A percentile compares a stretch with the other conserved stretches of the same genome.
phyloP scores from a whole-genome alignment of 2,797 vertebrate species.

The Geotrypetes seraphini region DNA sequence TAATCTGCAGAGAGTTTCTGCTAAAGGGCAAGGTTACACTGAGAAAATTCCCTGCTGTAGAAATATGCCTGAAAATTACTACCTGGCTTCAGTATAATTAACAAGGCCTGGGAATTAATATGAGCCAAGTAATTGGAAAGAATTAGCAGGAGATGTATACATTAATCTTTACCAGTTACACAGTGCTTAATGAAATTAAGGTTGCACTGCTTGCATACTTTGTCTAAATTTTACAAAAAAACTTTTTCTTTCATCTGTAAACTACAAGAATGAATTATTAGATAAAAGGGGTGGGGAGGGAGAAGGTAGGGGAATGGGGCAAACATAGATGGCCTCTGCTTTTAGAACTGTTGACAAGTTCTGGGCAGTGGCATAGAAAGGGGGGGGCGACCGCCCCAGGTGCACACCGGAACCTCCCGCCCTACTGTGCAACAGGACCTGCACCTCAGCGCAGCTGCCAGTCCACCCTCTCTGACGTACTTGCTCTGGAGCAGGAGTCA shows the following conservation, averaged over 20 bases:
- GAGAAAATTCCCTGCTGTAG: constrained; percentile 63
- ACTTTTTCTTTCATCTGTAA: constrained; percentile 33
- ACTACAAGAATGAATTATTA: constrained; percentile 8
- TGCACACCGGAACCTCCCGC: too few relatives aligned
- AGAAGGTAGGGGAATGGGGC: too few relatives aligned
- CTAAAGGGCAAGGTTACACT: constrained; percentile 56
- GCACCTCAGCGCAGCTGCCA: too few relatives aligned
- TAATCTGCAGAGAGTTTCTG: constrained; percentile 60
- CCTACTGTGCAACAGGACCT: too few relatives aligned
- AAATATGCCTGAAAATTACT: constrained; percentile 63
- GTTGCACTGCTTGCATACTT: constrained; percentile 31
- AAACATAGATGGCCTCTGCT: too few relatives aligned
- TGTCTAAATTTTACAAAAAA: constrained; percentile 31
- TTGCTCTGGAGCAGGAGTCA: too few relatives aligned
- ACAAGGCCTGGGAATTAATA: constrained; percentile 75
- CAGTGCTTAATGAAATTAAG: constrained; percentile 75
- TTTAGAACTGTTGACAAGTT: too few relatives aligned
- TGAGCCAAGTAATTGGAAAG: constrained; percentile 75
- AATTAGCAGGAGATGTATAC: constrained; percentile 72
- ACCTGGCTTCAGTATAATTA: constrained; percentile 72
- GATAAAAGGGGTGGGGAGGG: neutral
- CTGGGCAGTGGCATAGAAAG: too few relatives aligned
- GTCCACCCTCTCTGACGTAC: too few relatives aligned
- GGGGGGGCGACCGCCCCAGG: too few relatives aligned
- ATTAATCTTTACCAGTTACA: constrained; percentile 78